phyloP scores from a whole-genome alignment of 2,888 invertebrate species.

The Brachyopa scutellaris region DNA sequence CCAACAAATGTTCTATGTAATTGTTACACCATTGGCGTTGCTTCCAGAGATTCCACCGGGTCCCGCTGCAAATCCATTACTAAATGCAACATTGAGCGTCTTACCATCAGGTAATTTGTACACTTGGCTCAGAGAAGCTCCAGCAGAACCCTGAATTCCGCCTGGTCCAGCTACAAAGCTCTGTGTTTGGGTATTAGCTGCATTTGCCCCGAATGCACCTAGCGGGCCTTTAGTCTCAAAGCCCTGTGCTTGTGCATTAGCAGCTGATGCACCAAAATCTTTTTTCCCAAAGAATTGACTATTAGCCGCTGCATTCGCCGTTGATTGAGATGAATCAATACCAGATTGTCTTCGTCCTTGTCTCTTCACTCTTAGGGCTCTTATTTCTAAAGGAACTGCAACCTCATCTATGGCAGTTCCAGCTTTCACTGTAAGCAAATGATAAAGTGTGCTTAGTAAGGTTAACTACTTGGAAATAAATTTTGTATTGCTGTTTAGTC shows the following conservation, averaged over 20 bases:
- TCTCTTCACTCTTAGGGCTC: slow-evolving; percentile 38
- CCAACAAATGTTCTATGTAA: too few relatives aligned
- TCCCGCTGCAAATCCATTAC: slow-evolving; percentile 79
- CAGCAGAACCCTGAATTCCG: slow-evolving; percentile 78
- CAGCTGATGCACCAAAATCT: slow-evolving; percentile 77
- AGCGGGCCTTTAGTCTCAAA: slow-evolving; percentile 78
- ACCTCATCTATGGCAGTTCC: slow-evolving; percentile 82
- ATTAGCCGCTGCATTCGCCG: slow-evolving; percentile 78
- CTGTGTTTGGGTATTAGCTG: slow-evolving; percentile 80
- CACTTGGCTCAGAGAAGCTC: slow-evolving; percentile 79
- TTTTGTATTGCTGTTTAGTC: too few relatives aligned
- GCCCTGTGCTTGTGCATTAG: slow-evolving; percentile 79
- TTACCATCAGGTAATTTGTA: slow-evolving; percentile 81
- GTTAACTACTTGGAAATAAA: too few relatives aligned
- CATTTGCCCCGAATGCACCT: slow-evolving; percentile 80
- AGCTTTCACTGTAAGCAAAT: slow-evolving; percentile 71
- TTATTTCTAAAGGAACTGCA: neutral
- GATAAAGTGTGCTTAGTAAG: too few relatives aligned
- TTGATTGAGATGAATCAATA: slow-evolving; percentile 77
- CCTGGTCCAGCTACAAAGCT: slow-evolving; percentile 77
- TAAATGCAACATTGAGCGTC: slow-evolving; percentile 79
- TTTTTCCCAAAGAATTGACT: slow-evolving; percentile 74
- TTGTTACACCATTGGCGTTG: slow-evolving; percentile 76
- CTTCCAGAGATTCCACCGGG: slow-evolving; percentile 73
- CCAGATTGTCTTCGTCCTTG: slow-evolving; percentile 15